phyloP scores from a whole-genome alignment of 2,888 invertebrate species.

The Teleogryllus oceanicus region DNA sequence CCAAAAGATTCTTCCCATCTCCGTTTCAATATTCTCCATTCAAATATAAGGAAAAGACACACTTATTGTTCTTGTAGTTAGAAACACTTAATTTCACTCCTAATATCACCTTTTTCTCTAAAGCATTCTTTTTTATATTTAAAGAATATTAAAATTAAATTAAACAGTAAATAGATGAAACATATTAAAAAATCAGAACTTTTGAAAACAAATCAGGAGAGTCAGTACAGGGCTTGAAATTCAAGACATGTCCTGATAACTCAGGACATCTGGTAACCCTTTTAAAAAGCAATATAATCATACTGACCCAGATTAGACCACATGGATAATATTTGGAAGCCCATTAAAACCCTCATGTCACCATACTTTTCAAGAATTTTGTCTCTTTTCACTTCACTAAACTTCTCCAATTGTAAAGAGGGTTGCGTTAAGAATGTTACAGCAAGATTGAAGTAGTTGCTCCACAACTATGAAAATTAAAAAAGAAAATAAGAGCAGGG shows the following conservation, averaged over 20 bases:
- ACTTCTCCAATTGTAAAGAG: constrained; percentile 74
- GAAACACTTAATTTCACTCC: too few species aligned
- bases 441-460: constrained; percentile 73
- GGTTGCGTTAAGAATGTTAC: constrained; percentile 78
- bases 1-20: too few species aligned
- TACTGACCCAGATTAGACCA: constrained; percentile 78
- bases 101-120: too few species aligned
- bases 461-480: constrained; percentile 58
- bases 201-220: neutral
- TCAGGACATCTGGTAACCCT: neutral
- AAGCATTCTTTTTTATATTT: too few species aligned
- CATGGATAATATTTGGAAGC: constrained; percentile 84
- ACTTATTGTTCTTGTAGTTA: too few species aligned
- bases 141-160: too few species aligned
- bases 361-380: constrained; percentile 76
- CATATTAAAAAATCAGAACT: too few species aligned
- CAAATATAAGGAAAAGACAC: too few species aligned
- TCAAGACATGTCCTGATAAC: too few species aligned
- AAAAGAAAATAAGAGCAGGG: too few species aligned
- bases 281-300: neutral
- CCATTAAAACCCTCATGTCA: constrained; percentile 90
- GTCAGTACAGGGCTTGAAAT: neutral
- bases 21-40: too few species aligned
- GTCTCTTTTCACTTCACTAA: constrained; percentile 73
- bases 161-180: too few species aligned